Base-by-base conservation (phyloP, 2,797 vertebrate species). In the Poecilia picta region DNA sequence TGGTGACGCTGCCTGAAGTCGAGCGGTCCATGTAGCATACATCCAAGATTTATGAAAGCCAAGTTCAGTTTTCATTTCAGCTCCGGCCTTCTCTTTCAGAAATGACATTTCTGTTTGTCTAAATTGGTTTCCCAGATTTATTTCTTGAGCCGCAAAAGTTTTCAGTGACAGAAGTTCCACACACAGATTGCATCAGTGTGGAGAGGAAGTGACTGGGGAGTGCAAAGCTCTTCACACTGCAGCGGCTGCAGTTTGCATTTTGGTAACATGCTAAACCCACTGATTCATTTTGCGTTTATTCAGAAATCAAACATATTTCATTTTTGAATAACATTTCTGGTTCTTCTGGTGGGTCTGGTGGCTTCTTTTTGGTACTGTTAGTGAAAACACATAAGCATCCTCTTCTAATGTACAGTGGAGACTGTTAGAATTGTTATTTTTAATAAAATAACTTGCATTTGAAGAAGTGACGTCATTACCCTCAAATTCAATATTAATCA, bases 151-250 rank as follows among this genome's bases (percentile, higher is more conserved):
- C 53, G 47, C 8, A 25, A 39, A 53, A 18, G 46, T 73, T 73
- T 49, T 33, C 2, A 18, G 49, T n/a, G 49, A 73, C 47, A 53
- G 47, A 73, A 53, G 31, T 18, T 12, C 18, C 72, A 41, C 72
- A 39, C 31, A 33, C 31, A 23, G 47, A 25, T 39, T 53, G 33
- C 72, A 39, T 73, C 72, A 73, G 8, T 33, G 3, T 33, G 18
- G 28, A 33, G 46, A 20, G 71, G 71, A 49, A 46, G 46, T 33
- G 45, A 47, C 16, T 31, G n/a, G 70, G 15, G 43, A 39, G 45
- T 33, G 71, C 15, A 72, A 46, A 73, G 15, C 71, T 49, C 25
- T n/a, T 72, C 70, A 71, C 43, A 28, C 68, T n/a, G 41, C 68
- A 72, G 43, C 31, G 12, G 41, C 36, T 71, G 41, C 3, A n/a